Base-by-base conservation (phyloP, 2,113 vertebrate genomes). In the Paradoxurus hermaphroditus region DNA sequence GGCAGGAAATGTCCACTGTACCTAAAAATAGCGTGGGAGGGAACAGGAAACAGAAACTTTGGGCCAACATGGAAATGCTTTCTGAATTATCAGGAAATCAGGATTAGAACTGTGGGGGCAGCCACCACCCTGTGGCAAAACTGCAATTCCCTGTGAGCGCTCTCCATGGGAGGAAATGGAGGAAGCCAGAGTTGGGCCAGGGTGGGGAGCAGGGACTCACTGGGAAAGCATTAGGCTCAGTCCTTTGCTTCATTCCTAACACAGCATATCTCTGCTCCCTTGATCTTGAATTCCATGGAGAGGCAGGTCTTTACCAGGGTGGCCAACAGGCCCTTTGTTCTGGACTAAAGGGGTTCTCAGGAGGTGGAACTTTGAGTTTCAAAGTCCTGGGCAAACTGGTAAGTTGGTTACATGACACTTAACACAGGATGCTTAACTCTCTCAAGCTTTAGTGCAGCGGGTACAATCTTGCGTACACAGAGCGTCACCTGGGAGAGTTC, bases 1-100 rank as follows among this genome's bases (percentile, higher is more conserved):
- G 63, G 79, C 96, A 98, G 97, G 97, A 97, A 97, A 96, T 89
- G 86, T 97, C 93, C 68, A 3, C 49, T 27, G 51, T 19, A 23
- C 77, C 97, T 98, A 97, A 98, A 98, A 97, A 97, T 98, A 98
- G 97, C 29, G 0, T 86, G 94, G 97, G 97, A 97, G 95, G 91
- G 94, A 68, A 63, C 86, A 89, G 98, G 98, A 97, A 98, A 95
- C 72, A 94, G 90, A 96, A 89, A 93, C 65, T 93, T 56, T 15
- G 86, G 78, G 95, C 95, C 95, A 91, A 63, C 36, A 0, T 73
- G 97, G 97, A 98, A 98, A 98, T 93, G 85, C 97, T 92, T 96
- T 97, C 85, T 44, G 86, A 97, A 41, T 91, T 93, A 94, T 87
- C 94, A 91, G 96, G 97, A 98, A 98, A 90, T 82, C 72, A 70